These are phyloP conservation scores for Corythaeola cristata DNA, from an alignment of 2,113 vertebrate species.

Conservation along the genomic window DNA sequence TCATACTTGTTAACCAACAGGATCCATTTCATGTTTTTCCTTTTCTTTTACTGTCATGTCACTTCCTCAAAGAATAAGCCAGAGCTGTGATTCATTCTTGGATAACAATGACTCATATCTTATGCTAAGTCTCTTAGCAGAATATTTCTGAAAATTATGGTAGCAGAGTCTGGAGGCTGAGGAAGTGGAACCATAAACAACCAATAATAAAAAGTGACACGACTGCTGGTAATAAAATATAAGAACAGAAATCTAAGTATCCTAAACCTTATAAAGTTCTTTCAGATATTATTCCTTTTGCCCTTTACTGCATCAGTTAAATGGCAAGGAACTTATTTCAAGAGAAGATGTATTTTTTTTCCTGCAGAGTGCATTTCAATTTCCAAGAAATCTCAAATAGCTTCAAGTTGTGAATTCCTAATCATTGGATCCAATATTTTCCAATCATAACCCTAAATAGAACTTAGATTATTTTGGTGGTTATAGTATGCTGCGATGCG, in stretches of 20 bases:
- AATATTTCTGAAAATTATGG: neutral
- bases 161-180: neutral
- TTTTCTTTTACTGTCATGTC: neutral
- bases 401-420: neutral
- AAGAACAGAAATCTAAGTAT: neutral
- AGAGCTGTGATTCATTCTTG: neutral
- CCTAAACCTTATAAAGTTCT: neutral
- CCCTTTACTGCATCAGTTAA: neutral
- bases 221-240: neutral
- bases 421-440: constrained; percentile 7
- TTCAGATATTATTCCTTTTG: neutral
- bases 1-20: neutral
- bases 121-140: neutral
- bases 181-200: neutral
- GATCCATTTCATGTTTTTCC: neutral
- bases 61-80: neutral
- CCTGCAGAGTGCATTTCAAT: neutral
- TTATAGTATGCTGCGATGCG: neutral
- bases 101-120: neutral
- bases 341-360: neutral
- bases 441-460: neutral
- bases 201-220: neutral
- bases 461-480: neutral
- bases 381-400: neutral
- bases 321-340: neutral